Evolutionary conservation across 1,140 invertebrate genomes (phyloP).

Genomic region (Zaprionus camerounensis): DNA sequence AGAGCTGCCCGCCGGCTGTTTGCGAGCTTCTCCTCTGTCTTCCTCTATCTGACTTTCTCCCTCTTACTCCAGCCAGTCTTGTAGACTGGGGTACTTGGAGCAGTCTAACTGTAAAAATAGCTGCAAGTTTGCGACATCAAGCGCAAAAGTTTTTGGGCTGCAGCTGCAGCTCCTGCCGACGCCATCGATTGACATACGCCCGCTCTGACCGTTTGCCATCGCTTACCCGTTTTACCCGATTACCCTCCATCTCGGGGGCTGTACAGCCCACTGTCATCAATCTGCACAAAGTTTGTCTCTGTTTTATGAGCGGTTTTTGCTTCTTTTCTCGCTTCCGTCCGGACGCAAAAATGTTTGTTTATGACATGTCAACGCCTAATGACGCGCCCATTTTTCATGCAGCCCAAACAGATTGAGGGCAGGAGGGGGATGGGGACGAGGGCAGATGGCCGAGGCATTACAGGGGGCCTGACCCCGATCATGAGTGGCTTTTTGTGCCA

Average conservation of each 20-base stretch:
- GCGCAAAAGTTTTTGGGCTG: slow-evolving; percentile 59
- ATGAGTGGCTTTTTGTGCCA: slow-evolving; percentile 33
- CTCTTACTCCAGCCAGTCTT: neutral
- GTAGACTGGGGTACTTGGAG: neutral
- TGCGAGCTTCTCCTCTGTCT: neutral
- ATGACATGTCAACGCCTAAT: slow-evolving; percentile 79
- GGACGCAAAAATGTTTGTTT: slow-evolving; percentile 67
- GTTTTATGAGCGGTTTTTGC: slow-evolving; percentile 52
- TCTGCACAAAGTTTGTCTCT: slow-evolving; percentile 46
- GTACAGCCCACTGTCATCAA: slow-evolving; percentile 35
- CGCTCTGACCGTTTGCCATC: slow-evolving; percentile 20
- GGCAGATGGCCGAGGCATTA: neutral
- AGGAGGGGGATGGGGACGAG: neutral
- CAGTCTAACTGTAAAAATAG: slow-evolving; percentile 57
- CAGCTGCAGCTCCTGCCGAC: slow-evolving; percentile 20
- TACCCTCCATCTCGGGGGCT: neutral
- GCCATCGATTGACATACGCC: slow-evolving; percentile 73
- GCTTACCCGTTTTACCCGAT: slow-evolving; percentile 7
- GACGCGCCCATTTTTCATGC: slow-evolving; percentile 75
- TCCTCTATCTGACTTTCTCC: neutral
- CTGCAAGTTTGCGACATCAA: slow-evolving; percentile 70
- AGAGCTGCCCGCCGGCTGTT: slow-evolving; percentile 31
- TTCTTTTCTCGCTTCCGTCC: slow-evolving; percentile 28
- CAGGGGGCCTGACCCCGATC: slow-evolving; percentile 19
- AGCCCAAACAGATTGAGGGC: slow-evolving; percentile 17